Percentiles rank a stretch among this genome's conserved stretches.
These are phyloP conservation scores for Drosophila neotestacea DNA, from an alignment of 2,888 invertebrate genomes.

Conservation along the genomic window DNA sequence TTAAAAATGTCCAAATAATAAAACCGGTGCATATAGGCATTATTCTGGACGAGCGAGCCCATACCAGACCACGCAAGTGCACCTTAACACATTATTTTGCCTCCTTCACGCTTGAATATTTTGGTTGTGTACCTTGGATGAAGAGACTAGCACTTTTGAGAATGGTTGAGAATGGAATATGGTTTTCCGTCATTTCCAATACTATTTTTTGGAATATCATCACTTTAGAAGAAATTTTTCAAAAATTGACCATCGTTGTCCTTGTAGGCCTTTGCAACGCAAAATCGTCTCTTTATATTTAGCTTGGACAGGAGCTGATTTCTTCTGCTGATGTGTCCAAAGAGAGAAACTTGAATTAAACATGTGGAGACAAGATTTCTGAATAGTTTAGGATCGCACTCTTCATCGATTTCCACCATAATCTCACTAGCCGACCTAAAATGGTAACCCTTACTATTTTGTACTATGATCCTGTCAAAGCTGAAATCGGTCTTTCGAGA, in stretches of 20 bases:
- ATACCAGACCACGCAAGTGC: background rate
- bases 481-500: too few relatives aligned
- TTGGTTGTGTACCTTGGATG: background rate
- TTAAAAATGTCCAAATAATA: background rate
- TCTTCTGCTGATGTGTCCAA: background rate
- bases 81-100: background rate
- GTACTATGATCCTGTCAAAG: background rate
- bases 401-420: background rate
- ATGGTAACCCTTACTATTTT: background rate
- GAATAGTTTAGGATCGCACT: background rate
- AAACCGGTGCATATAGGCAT: too few relatives aligned
- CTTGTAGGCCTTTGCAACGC: background rate
- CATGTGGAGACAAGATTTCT: background rate
- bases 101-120: background rate
- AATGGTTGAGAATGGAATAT: too few relatives aligned
- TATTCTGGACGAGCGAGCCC: too few relatives aligned
- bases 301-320: background rate
- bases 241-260: too few relatives aligned
- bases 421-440: background rate
- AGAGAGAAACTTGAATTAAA: conserved; percentile 1
- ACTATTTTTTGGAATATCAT: too few relatives aligned
- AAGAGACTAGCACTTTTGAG: background rate
- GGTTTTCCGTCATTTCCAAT: background rate
- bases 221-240: too few relatives aligned
- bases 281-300: background rate